Base-by-base conservation (phyloP, 2,888 invertebrate genomes). In the Pandemis cinnamomeana region DNA sequence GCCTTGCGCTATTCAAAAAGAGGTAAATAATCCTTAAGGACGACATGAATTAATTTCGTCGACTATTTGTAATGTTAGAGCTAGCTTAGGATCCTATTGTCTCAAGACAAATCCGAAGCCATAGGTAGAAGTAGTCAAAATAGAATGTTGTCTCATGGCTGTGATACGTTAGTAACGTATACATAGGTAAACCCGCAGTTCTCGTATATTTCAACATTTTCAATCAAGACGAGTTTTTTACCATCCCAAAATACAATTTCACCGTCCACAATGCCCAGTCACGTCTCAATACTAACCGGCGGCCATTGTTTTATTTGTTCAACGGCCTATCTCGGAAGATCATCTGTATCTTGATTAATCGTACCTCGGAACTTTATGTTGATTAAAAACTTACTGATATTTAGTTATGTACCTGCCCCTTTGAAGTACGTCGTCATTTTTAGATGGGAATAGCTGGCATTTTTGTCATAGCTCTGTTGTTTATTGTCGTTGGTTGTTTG, bases 251-350 rank as follows among this genome's bases (percentile, higher is more conserved):
- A 51, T 60, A 61, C 44, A 20, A 67, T 70, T 61, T 64, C 69
- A 42, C 41, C 64, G 36, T n/a, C 58, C 70, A 70, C 46, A 69
- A 61, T 62, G 67, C 61, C 53, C 27, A 66, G 70, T 74, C 74
- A 74, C 70, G 70, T 74, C 74, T 71, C 74, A 71, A 74, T 74
- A 71, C 66, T 64, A 48, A 27, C 64, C 64, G 64, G 48, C 27
- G 27, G 48, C 74, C 67, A 74, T 74, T 74, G 74, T 74, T 74
- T 72, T 74, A 62, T 74, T 74, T 74, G 74, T 55, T 71, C 70
- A 27, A 7, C 20, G 15, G n/a, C 27, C 42, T 74, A 74, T 74
- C 74, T 74, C 66, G 11, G 20, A 74, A 61, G 74, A 74, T 71
- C 36, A 74, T 74, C 74, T 74, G 61, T 15, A 69, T 55, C 61